These are phyloP conservation scores for Mormyrus hasselquistii DNA, from an alignment of 2,797 vertebrate genomes.

Conservation along the genomic window DNA sequence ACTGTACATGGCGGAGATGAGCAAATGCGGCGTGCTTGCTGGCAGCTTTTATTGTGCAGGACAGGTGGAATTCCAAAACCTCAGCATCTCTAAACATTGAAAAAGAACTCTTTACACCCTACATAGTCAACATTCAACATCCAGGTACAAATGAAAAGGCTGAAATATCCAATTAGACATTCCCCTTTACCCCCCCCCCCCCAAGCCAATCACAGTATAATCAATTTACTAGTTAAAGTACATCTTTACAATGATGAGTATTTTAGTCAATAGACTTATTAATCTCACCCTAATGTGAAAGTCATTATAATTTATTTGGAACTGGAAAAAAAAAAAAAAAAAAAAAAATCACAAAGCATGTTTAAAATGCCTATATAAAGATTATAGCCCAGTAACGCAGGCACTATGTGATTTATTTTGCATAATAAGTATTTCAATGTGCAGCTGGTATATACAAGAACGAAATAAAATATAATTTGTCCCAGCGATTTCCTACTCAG, in stretches of 20 bases:
- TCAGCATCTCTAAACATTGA: slow-evolving; percentile 21
- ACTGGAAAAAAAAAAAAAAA: not conserved
- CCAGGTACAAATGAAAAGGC: slow-evolving; percentile 36
- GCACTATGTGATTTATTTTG: slow-evolving; percentile 48
- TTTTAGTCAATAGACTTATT: slow-evolving; percentile 70
- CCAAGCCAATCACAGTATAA: slow-evolving; percentile 50
- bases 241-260: slow-evolving; percentile 62
- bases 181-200: slow-evolving; percentile 39
- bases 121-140: slow-evolving; percentile 24
- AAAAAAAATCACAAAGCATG: not conserved
- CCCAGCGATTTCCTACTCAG: slow-evolving; percentile 29
- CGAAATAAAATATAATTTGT: slow-evolving; percentile 26
- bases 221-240: slow-evolving; percentile 57
- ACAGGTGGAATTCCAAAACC: slow-evolving; percentile 25
- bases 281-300: slow-evolving; percentile 64
- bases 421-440: slow-evolving; percentile 62
- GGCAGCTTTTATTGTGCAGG: slow-evolving; percentile 29
- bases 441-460: slow-evolving; percentile 58
- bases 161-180: slow-evolving; percentile 49
- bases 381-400: not conserved
- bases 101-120: slow-evolving; percentile 25
- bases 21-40: slow-evolving; percentile 29
- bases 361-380: not conserved
- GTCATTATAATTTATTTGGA: slow-evolving; percentile 45
- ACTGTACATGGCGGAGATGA: slow-evolving; percentile 33